Conservation (phyloP, 2,888 invertebrate species). For the Drosophila recens region DNA sequence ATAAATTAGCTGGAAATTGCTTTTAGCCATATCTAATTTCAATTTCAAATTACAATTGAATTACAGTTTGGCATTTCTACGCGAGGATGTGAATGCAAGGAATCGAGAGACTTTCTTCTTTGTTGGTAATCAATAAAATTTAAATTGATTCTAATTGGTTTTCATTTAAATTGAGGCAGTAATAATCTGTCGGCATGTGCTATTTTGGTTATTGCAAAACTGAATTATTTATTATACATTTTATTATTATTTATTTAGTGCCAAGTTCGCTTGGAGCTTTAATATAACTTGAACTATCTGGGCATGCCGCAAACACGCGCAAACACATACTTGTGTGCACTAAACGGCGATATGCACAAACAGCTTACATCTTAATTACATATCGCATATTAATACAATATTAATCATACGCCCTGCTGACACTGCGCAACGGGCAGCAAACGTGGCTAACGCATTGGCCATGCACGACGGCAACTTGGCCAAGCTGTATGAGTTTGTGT, state of each 20-base stretch:
- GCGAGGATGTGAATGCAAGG: background rate
- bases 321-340: slow-evolving; percentile 7
- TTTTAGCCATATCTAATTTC: slow-evolving; percentile 8
- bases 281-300: slow-evolving; percentile 21
- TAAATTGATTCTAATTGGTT: slow-evolving; percentile 5
- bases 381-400: slow-evolving; percentile 82
- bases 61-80: background rate
- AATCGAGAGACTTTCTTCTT: background rate
- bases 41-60: background rate
- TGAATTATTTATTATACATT: slow-evolving; percentile 33
- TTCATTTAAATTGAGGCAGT: slow-evolving; percentile 3
- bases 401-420: slow-evolving; percentile 82
- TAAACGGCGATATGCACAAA: slow-evolving; percentile 58
- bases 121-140: slow-evolving; percentile 4
- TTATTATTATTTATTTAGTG: slow-evolving; percentile 32
- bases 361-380: slow-evolving; percentile 80
- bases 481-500: slow-evolving; percentile 8
- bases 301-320: slow-evolving; percentile 1
- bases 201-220: slow-evolving; percentile 22
- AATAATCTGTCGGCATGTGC: background rate
- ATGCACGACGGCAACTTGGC: slow-evolving; percentile 39
- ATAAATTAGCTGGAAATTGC: background rate
- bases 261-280: slow-evolving; percentile 11
- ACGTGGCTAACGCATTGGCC: slow-evolving; percentile 64
- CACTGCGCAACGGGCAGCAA: slow-evolving; percentile 60